Percentiles rank a stretch among this genome's conserved stretches.
Evolutionary conservation across 2,797 vertebrate genomes (phyloP).

Genomic region (Sebastes trivittatus): DNA sequence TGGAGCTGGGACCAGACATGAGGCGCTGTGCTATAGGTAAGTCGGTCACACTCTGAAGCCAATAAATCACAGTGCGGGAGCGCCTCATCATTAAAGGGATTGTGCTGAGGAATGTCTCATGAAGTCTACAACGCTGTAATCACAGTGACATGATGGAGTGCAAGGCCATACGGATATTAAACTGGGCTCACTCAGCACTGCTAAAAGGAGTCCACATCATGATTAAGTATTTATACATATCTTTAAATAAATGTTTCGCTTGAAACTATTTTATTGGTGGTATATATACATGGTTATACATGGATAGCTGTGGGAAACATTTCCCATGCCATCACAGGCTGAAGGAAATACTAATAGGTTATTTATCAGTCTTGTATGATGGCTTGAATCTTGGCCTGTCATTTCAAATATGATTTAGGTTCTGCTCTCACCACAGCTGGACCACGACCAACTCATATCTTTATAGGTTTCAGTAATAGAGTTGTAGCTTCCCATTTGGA

Average conservation of each 20-base stretch:
- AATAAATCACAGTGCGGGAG: conserved; percentile 14
- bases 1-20: conserved; percentile 95
- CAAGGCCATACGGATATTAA: not conserved
- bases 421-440: not conserved
- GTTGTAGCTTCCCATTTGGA: not conserved
- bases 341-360: not conserved
- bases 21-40: conserved; percentile 92
- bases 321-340: not conserved
- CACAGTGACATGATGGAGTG: conserved; percentile 14
- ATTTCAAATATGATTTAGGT: not conserved
- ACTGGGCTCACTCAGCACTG: not conserved
- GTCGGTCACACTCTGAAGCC: not conserved
- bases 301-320: not conserved
- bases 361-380: not conserved
- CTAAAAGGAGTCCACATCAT: conserved; percentile 5
- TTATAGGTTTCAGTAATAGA: not conserved
- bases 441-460: not conserved
- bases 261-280: conserved; percentile 2
- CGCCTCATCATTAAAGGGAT: not conserved
- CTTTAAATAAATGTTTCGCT: conserved; percentile 26
- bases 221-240: conserved; percentile 36
- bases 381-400: not conserved
- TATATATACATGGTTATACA: not conserved
- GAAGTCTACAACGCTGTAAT: conserved; percentile 4
- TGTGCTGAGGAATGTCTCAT: not conserved